Base-by-base conservation (phyloP, 2,888 invertebrate species). In the Dyspetes luteomarginatus region DNA sequence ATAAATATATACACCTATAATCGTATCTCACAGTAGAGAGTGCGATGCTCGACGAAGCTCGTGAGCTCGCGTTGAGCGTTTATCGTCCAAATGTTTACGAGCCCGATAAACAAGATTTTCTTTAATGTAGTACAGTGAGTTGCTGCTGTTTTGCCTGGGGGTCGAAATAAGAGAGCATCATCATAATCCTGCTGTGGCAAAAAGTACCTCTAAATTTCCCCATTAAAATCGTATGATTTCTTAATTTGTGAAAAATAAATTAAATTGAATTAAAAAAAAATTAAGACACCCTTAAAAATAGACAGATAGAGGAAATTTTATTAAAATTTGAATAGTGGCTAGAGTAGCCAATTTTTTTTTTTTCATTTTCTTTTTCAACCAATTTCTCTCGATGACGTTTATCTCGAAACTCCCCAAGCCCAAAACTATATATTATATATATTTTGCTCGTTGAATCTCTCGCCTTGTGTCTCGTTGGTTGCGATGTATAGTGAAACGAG, bases 21-120 rank as follows among this genome's bases (percentile, higher is more conserved):
- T 7, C 48, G 24, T 68, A 28, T 72, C 22, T 65, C 65, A 30
- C 62, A 58, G 48, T 30, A 45, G 78, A 78, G 84, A 88, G 85
- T 81, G 84, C 78, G 81, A 85, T 85, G 71, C 81, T 78, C 74
- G 77, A 17, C 58, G 69, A 56, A 85, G 86, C 85, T 78, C 48
- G 64, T 64, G 72, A 85, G 86, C 85, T 78, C 48, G 64, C 68
- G 72, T 55, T 77, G 84, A 87, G 85, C 88, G 85, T 88, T 88
- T 88, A 88, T 88, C 86, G 86, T 84, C 84, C 86, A 89, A 89
- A 89, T 87, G 88, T 89, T 89, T 89, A 89, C 86, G 72, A 83
- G 83, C 76, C 77, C 83, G 78, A 85, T 89, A 89, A 89, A 89
- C 88, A 86, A 86, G 84, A 85, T 87, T 87, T 87, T 89, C 87